Evolutionary conservation across 2,113 vertebrate genomes (phyloP), one percentile per base, ranked within the genome.

Genomic region (Sylvia atricapilla): DNA sequence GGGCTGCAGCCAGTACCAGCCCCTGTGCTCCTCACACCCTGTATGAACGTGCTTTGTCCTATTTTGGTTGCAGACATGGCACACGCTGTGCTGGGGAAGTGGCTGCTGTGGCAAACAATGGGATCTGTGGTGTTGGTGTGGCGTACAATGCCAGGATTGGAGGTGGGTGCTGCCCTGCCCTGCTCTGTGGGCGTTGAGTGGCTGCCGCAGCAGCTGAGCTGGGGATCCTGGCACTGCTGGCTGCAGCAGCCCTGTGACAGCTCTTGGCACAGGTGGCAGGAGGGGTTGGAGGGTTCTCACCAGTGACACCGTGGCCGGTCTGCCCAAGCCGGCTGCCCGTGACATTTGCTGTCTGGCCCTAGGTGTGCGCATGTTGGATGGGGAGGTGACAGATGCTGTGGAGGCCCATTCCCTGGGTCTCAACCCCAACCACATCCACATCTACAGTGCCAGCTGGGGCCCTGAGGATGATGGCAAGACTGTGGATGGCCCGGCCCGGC

Each of bases 381-480:
- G 99, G 35, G 99, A 99, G 95, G 99, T 99, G 97, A 99, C 99
- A 3, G 99, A 99, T 28, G 98, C 99, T 7, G 99, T 99, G 87
- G 99, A 99, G 95, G 99, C 99, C 19, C 98, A 98, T 93, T 99
- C 99, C 15, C 98, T 99, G 50, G 99, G 99, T 90, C 98, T 99
- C 78, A 99, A 99, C 82, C 98, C 98, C 87, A 98, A 99, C 97
- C 99, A 99, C 86, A 99, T 99, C 44, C 99, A 99, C 97, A 99
- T 99, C 96, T 99, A 99, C 97, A 99, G 99, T 21, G 99, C 99
- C 92, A 99, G 99, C 98, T 99, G 99, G 99, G 99, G 99, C 92
- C 99, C 99, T 0, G 99, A 99, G 96, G 99, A 99, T 0, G 99
- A 99, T 0, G 99, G 99, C 87, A 99, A 99, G 97, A 99, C 99